Conservation (phyloP, 2,113 vertebrate species). For the Chaetodon auriga region DNA sequence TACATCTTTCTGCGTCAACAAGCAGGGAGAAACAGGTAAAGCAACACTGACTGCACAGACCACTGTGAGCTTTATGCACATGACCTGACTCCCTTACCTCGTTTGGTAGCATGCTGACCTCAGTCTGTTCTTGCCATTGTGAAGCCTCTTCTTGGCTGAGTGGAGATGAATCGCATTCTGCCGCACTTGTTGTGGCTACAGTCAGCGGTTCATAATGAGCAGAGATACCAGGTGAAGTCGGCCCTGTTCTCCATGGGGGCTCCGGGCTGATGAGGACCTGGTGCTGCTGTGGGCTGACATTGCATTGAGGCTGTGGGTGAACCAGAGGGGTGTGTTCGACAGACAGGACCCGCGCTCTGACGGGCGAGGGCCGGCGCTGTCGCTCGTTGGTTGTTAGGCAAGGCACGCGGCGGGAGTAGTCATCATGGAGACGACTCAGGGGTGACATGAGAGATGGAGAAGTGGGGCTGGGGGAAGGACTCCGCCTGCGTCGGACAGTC, state of each 20-base stretch:
- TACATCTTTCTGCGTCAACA: background rate
- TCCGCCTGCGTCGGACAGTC: slow-evolving; percentile 80
- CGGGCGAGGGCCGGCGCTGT: slow-evolving; percentile 74
- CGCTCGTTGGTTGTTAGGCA: slow-evolving; percentile 81
- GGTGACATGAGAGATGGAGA: slow-evolving; percentile 61
- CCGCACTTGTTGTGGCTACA: slow-evolving; percentile 18
- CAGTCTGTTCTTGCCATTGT: slow-evolving; percentile 42
- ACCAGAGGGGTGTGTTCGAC: slow-evolving; percentile 43
- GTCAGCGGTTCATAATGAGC: slow-evolving; percentile 14
- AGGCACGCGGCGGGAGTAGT: slow-evolving; percentile 92
- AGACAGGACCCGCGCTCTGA: slow-evolving; percentile 56
- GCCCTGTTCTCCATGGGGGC: slow-evolving; percentile 24
- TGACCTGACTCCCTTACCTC: slow-evolving; percentile 60
- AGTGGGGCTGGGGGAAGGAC: slow-evolving; percentile 64
- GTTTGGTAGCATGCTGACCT: slow-evolving; percentile 14
- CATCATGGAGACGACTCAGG: slow-evolving; percentile 90
- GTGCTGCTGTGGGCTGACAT: slow-evolving; percentile 19
- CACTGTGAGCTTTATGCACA: background rate
- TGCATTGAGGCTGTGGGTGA: slow-evolving; percentile 41
- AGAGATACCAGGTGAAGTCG: slow-evolving; percentile 10
- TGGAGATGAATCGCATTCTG: slow-evolving; percentile 38
- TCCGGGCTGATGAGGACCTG: slow-evolving; percentile 42
- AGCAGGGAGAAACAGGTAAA: background rate
- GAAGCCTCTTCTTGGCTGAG: slow-evolving; percentile 37
- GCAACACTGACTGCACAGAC: background rate